Base-by-base conservation (phyloP, 2,888 invertebrate genomes). In the Magallana nippona region DNA sequence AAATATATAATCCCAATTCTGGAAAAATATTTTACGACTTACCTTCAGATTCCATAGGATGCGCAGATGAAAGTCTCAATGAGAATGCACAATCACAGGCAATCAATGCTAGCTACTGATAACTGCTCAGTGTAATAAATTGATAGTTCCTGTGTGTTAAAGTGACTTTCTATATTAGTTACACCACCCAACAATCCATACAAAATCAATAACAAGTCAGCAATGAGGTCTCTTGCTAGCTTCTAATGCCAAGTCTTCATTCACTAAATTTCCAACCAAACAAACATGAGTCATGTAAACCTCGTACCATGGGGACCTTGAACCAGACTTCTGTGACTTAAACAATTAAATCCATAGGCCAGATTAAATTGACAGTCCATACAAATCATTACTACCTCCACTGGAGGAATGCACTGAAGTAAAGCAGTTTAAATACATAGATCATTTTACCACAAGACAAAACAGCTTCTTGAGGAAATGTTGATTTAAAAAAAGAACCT, bases 271-370 rank as follows among this genome's bases (percentile, higher is more conserved):
- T 71, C 71, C 71, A 71, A 19, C 32, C 11, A 71, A 60, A 19
- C n/a, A 60, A 60, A 22, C 71, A 27, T 62, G 62, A 62, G 62
- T 62, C 62, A 62, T 71, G 27, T 71, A 71, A 71, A 71, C n/a
- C 60, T 60, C 60, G 17, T n/a, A n/a, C 60, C 60, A 60, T n/a
- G 60, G 60, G 44, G 44, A 44, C 44, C 44, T 44, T 44, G 44
- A 44, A 44, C 44, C 44, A 44, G 44, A 44, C 44, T 44, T 44
- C 44, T 44, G 44, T 44, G 44, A 44, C 44, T 44, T 44, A 44
- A 44, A 5, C 3, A 44, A 44, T 44, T 44, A 44, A 44, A 44
- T 44, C 44, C 44, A 44, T 44, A 5, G 27, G 44, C 44, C 44
- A 44, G 44, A 44, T 44, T 44, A 44, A 44, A 44, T 44, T 8